Conservation (phyloP, 2,888 invertebrate species). For the Cotesia congregata region DNA sequence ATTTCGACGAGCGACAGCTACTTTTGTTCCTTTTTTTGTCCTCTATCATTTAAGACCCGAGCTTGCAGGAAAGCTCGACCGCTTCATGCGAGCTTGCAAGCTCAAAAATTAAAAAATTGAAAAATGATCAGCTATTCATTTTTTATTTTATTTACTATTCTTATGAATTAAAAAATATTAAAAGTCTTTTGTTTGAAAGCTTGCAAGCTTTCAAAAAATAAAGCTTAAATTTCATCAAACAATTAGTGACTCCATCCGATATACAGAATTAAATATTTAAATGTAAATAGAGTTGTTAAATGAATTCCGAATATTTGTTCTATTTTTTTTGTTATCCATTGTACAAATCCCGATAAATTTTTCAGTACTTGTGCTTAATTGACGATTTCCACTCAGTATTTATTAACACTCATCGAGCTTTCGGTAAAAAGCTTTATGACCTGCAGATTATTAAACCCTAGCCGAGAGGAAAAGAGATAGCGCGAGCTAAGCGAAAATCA, state of each 20-base stretch:
- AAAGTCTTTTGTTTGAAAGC: too few species aligned
- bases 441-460: not conserved
- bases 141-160: too few species aligned
- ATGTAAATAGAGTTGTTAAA: not conserved
- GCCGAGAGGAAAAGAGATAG: slow-evolving; percentile 48
- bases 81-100: too few species aligned
- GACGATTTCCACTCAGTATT: not conserved
- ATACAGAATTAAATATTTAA: not conserved
- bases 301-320: not conserved
- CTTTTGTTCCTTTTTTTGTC: too few species aligned
- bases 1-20: too few species aligned
- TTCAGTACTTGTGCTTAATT: not conserved
- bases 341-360: not conserved
- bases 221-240: not conserved
- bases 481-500: slow-evolving; percentile 65
- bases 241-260: not conserved
- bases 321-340: not conserved
- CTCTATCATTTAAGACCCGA: too few species aligned
- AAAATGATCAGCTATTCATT: too few species aligned
- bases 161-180: too few species aligned
- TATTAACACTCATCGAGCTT: not conserved
- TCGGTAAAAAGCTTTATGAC: slow-evolving; percentile 8
- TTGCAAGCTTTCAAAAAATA: too few species aligned
- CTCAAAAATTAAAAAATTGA: too few species aligned
- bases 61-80: too few species aligned